Base-by-base conservation (phyloP, 2,113 vertebrate species). In the Porphyrio hochstetteri region DNA sequence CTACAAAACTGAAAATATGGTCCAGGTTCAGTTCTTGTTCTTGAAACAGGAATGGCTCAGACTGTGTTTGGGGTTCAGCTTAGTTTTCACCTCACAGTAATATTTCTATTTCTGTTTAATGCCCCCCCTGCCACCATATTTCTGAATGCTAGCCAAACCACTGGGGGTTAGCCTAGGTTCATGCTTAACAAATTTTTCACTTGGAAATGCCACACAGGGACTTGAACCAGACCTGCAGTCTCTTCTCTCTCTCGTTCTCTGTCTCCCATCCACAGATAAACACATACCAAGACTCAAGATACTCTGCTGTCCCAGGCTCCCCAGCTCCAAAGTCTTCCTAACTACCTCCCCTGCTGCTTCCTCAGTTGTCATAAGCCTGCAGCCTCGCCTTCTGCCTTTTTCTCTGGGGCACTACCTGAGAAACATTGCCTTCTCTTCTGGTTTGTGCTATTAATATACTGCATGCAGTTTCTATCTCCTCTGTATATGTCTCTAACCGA, bases 71-170 rank as follows among this genome's bases (percentile, higher is more conserved):
- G 13, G 13, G 6, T 69, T 91, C 78, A 85, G 38, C 35, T 78
- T 79, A 38, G 33, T 38, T 90, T 82, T 74, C 44, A 68, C 38
- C 53, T 87, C 16, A 74, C 60, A 44, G 11, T 18, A 76, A 9
- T 56, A 48, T 63, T 94, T 86, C 40, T 71, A 46, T 33, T 93
- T 60, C 67, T 88, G 7, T 82, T 84, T 63, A 23, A 29, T 59
- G 74, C 71, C 50, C 10, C 0, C 0, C 57, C n/a, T n/a, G 44
- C 19, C 11, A 17, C 20, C 5, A 0, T 57, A 46, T 71, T 89
- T 82, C 57, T 95, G 75, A 50, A 68, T 40, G 35, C 60, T 72
- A 87, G 68, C 67, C 75, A 90, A 79, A 55, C 38, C 31, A 38
- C 52, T 57, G 48, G 28, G 18, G 14, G 3, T 60, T 91, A 23